These are phyloP conservation scores for Coregonus suidteri DNA, from an alignment of 2,797 vertebrate species.

Conservation along the genomic window DNA sequence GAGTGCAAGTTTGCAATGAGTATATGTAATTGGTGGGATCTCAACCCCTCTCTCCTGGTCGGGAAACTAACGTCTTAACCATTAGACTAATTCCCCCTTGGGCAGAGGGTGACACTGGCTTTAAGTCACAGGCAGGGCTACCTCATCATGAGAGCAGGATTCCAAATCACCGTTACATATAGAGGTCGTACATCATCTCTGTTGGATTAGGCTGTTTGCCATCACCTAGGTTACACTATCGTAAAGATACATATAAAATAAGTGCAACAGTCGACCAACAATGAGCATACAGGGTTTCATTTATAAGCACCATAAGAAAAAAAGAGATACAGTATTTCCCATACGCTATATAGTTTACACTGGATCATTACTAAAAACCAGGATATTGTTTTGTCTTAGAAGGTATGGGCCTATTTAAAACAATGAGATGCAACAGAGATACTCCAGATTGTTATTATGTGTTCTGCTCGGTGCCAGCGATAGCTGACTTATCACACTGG, in stretches of 20 bases:
- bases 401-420: neutral
- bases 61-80: neutral
- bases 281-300: conserved; percentile 3
- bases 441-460: neutral
- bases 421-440: neutral
- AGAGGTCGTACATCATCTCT: neutral
- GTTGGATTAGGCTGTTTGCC: neutral
- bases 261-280: conserved; percentile 1
- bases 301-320: conserved; percentile 7
- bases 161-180: neutral
- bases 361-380: neutral
- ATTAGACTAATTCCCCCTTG: neutral
- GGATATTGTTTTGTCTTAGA: neutral
- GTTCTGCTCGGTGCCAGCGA: conserved; percentile 25
- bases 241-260: neutral
- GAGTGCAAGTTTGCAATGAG: neutral
- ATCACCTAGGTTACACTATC: neutral
- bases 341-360: neutral
- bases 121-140: neutral
- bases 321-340: neutral
- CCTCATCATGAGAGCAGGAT: neutral
- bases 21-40: neutral
- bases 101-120: neutral
- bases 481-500: conserved; percentile 36
- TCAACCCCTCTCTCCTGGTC: neutral